Evolutionary conservation across 2,797 vertebrate species (phyloP), one percentile per base, ranked within the genome.

Genomic region (Momotus momota): DNA sequence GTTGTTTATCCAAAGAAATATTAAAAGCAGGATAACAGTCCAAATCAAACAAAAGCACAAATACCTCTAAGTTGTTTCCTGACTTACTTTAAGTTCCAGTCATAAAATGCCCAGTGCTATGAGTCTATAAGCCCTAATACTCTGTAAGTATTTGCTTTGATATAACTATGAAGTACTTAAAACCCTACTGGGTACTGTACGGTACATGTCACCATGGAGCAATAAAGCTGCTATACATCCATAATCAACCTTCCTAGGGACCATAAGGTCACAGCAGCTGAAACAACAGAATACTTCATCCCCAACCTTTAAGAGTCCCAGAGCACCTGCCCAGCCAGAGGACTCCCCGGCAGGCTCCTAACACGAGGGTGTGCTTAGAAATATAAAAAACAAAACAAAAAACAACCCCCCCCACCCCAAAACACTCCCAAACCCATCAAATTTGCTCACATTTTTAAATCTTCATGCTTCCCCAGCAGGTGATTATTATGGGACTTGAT

Each of bases 261-360:
- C 80, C 35, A 2, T 60, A 96, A 93, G 90, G 96, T 96, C 95
- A 95, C 78, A 89, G 83, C 97, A 97, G 96, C 97, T 97, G 96
- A 92, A 97, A 94, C 88, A 97, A 97, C 97, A 97, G 61, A 96
- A 95, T 92, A 95, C 67, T 95, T 96, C 96, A 96, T 73, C 38
- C 41, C 43, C 48, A 83, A 0, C 20, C 71, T 78, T 94, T 81
- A 91, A 80, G 58, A 91, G 86, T 77, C 65, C 49, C 78, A 79
- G 45, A 87, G 81, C 96, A 97, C 93, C 93, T 97, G 97, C 85
- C 77, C 4, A 7, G 49, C 20, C 11, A 0, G 49, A 91, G 46
- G 81, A 73, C 54, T 73, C 81, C 70, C 58, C 81, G 60, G 66
- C 14, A 3, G 79, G n/a, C 60, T 78, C 70, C 78, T 87, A 87